Conservation (phyloP, 37 sponge, comb jelly and placozoan genomes). For the Halichondria panicea region DNA sequence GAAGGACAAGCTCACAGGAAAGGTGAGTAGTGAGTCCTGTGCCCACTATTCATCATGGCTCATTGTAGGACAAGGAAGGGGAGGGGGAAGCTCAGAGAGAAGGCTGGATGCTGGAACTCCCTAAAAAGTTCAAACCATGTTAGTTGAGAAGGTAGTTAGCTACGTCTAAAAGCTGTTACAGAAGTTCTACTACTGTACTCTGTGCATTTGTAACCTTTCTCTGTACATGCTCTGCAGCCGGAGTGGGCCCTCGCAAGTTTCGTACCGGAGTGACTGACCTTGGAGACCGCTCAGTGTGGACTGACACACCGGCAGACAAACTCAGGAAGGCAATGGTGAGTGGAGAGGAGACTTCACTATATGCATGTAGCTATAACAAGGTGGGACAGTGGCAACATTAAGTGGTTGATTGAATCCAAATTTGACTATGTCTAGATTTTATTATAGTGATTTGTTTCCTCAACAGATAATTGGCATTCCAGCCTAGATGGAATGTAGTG, state of each 20-base stretch:
- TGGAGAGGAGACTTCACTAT: no score
- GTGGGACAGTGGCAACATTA: no score
- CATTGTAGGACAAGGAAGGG: constrained; percentile 12
- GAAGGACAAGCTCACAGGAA: constrained; percentile 54
- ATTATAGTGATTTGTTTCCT: no score
- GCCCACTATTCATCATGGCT: not conserved
- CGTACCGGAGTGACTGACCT: constrained; percentile 28
- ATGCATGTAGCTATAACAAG: no score
- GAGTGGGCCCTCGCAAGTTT: constrained; percentile 79
- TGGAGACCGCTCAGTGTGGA: constrained; percentile 87
- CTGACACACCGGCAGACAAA: constrained; percentile 70
- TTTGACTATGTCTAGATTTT: no score
- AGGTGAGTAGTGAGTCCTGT: not conserved
- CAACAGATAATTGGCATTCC: no score
- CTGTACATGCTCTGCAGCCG: not conserved
- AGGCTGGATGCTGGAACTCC: constrained; percentile 83
- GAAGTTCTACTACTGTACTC: no score
- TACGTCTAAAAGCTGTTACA: not conserved
- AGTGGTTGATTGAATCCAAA: no score
- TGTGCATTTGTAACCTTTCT: not conserved
- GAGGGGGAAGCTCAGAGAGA: constrained; percentile 48
- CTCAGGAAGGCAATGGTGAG: constrained; percentile 41
- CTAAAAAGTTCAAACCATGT: constrained; percentile 48
- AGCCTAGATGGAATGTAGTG: no score
- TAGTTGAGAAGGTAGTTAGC: not conserved